Conservation (phyloP, 2,797 vertebrate genomes). For the Molossus alvarezi region DNA sequence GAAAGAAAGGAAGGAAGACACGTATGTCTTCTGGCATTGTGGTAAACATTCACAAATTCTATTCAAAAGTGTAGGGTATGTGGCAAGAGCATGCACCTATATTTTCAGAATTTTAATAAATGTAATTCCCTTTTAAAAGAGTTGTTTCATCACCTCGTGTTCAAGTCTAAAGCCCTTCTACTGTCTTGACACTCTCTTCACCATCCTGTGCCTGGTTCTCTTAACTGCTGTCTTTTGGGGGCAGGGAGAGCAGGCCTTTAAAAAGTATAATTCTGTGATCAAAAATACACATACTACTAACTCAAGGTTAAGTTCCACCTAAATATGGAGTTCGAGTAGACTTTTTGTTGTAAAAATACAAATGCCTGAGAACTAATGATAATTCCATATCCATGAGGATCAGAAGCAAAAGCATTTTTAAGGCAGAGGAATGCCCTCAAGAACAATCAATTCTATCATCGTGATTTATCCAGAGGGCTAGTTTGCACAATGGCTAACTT, state of each 20-base stretch:
- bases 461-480: background rate
- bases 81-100: background rate
- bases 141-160: background rate
- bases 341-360: constrained; percentile 58
- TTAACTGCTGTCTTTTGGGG: background rate
- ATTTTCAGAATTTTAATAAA: constrained; percentile 27
- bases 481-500: constrained; percentile 38
- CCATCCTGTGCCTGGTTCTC: background rate
- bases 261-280: constrained; percentile 20
- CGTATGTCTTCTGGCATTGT: constrained; percentile 9
- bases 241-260: too few species aligned
- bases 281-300: background rate
- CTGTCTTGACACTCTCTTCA: background rate
- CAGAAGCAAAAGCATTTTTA: constrained; percentile 64
- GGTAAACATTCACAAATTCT: constrained; percentile 3
- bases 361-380: constrained; percentile 33
- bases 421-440: background rate
- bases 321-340: constrained; percentile 36
- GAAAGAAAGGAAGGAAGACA: constrained; percentile 33
- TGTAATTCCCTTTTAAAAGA: constrained; percentile 32
- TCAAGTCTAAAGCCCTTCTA: background rate
- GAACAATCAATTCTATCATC: background rate
- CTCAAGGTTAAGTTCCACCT: constrained; percentile 34
- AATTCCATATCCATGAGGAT: constrained; percentile 31
- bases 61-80: constrained; percentile 24